These are phyloP conservation scores for Sphinx pinastri DNA, from an alignment of 2,888 invertebrate species.

Conservation along the genomic window DNA sequence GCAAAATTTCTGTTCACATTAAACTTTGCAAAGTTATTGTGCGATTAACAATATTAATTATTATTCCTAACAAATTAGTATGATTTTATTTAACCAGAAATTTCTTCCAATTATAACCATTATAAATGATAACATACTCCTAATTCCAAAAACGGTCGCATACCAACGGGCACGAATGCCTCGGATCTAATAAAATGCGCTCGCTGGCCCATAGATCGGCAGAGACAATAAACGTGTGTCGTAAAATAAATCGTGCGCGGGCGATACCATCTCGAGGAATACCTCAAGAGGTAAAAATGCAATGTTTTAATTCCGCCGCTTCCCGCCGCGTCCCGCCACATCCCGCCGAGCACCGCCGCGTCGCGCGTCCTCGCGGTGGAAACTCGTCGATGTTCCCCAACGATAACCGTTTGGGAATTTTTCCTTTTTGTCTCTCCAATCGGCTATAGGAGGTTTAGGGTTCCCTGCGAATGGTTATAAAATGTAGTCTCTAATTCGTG, in stretches of 20 bases:
- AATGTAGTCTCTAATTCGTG: not conserved
- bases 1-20: too few relatives aligned
- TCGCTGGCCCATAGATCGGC: slow-evolving; percentile 16
- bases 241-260: slow-evolving; percentile 58
- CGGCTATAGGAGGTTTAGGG: not conserved
- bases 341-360: slow-evolving; percentile 13
- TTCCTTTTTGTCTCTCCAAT: slow-evolving; percentile 44
- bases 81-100: not conserved
- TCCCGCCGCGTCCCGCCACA: slow-evolving; percentile 30
- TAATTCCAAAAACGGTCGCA: slow-evolving; percentile 4
- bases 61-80: not conserved
- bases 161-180: not conserved
- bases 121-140: not conserved
- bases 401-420: slow-evolving; percentile 53
- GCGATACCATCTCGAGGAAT: slow-evolving; percentile 56
- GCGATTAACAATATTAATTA: too few relatives aligned
- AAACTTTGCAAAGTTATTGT: too few relatives aligned
- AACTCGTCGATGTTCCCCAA: slow-evolving; percentile 57
- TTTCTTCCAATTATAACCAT: not conserved
- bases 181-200: slow-evolving; percentile 17
- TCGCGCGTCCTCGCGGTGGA: slow-evolving; percentile 48
- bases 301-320: slow-evolving; percentile 77
- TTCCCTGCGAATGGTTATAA: not conserved
- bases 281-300: slow-evolving; percentile 62
- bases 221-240: slow-evolving; percentile 37